Base-by-base conservation (phyloP, 2,888 invertebrate species). In the Octodonta nipae region DNA sequence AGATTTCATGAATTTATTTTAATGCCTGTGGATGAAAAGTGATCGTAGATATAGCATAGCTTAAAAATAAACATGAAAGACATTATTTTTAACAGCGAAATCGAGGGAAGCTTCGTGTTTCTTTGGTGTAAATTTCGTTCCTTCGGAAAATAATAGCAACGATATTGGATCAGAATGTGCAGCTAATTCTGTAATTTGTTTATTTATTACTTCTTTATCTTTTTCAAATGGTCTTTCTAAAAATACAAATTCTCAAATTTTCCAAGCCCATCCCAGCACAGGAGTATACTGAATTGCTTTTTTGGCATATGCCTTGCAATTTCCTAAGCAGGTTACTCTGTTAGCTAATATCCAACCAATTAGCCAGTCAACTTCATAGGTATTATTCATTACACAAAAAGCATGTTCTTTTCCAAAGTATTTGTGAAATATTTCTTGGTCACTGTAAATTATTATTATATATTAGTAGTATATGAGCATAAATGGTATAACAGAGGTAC, bases 201-300 rank as follows among this genome's bases (percentile, higher is more conserved):
- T 65, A 41, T 75, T 73, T 47, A 95, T 84, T 38, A 77, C 79
- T 52, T 78, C 75, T 57, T 76, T 83, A 61, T 95, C 95, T 60
- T 88, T 85, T 33, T 88, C 84, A 70, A 81, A 92, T 43, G 82
- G 83, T 46, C 93, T 72, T 58, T 91, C 88, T 35, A 95, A 70
- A 64, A 93, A 93, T 39, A 93, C 86, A 63, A 85, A 85, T 59
- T 93, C 93, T 1, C 86, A 84, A 60, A 91, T 87, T 65, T 87
- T 86, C 91, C 92, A 95, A 50, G 84, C 81, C 93, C 93, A 95
- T 17, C 93, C 93, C 46, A 93, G 74, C 6, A 88, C 78, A 14
- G 95, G 95, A 42, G 93, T 70, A 58, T 85, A 91, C 47, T 83
- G 78, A 42, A 93, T 78, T 8, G 80, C 80, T 62, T 88, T 86